Percentiles rank a stretch among this genome's conserved stretches.
Conservation (phyloP, 2,888 invertebrate genomes). For the Trypoxylon attenuatum region DNA sequence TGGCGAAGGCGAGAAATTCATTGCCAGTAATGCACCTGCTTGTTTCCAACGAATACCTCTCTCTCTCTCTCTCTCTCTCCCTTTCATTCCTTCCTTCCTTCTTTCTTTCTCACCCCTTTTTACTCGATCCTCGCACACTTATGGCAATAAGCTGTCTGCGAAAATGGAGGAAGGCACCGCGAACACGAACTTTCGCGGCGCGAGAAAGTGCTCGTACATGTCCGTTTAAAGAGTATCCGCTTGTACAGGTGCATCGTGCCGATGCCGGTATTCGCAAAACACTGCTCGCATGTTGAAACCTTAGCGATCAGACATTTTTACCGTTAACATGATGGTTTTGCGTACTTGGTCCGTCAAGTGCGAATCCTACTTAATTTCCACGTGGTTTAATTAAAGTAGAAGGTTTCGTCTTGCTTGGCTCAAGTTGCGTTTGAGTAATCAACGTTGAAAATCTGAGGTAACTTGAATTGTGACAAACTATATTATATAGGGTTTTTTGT, state of each 20-base stretch:
- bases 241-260: conserved; percentile 24
- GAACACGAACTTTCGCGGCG: conserved; percentile 7
- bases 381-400: no score
- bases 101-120: no score
- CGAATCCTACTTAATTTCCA: no score
- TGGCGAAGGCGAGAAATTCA: conserved; percentile 36
- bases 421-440: no score
- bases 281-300: conserved; percentile 10
- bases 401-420: no score
- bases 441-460: no score
- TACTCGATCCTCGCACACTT: conserved; percentile 19
- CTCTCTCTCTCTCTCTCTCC: no score
- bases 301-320: not conserved
- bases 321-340: no score
- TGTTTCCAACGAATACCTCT: conserved; percentile 45
- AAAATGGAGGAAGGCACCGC: conserved; percentile 10
- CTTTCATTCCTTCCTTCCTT: no score
- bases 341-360: no score
- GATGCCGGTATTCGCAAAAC: not conserved
- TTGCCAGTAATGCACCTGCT: conserved; percentile 47
- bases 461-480: no score
- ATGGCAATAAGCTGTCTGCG: conserved; percentile 32
- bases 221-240: conserved; percentile 16
- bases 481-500: no score
- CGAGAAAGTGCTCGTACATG: conserved; percentile 23